These are phyloP conservation scores for Eledone cirrhosa DNA, from an alignment of 2,888 invertebrate species.

Conservation along the genomic window DNA sequence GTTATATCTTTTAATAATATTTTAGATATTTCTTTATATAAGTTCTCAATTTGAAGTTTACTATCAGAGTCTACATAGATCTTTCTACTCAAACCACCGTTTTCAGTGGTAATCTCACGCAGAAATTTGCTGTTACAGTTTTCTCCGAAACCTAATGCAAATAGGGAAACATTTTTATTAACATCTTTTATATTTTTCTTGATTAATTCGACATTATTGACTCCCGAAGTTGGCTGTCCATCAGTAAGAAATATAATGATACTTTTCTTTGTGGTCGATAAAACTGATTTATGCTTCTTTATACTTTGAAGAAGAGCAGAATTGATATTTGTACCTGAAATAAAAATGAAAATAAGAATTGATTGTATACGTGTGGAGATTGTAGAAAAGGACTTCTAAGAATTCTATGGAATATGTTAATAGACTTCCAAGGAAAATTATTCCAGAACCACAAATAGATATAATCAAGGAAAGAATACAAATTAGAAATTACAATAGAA, in stretches of 20 bases:
- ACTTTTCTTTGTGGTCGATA: conserved; percentile 35
- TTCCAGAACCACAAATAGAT: no score
- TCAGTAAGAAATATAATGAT: conserved; percentile 68
- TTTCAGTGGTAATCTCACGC: conserved; percentile 74
- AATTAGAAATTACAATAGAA: no score
- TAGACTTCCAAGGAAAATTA: no score
- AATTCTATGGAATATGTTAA: neutral
- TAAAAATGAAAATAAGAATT: neutral
- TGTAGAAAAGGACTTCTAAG: neutral
- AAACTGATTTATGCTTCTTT: conserved; percentile 60
- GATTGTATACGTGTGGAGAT: neutral
- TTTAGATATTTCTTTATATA: conserved; percentile 69
- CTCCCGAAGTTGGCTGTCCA: conserved; percentile 65
- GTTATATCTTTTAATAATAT: neutral
- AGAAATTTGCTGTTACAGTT: conserved; percentile 76
- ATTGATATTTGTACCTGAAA: conserved; percentile 74
- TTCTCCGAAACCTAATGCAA: conserved; percentile 77
- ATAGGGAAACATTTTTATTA: conserved; percentile 69
- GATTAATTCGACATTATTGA: conserved; percentile 55
- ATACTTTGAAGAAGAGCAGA: conserved; percentile 72
- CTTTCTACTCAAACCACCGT: conserved; percentile 76
- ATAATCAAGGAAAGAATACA: no score
- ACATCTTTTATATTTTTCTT: conserved; percentile 40
- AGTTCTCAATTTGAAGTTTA: conserved; percentile 74
- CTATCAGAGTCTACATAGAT: conserved; percentile 79